Conservation (phyloP, 1,140 invertebrate genomes). For the Macrobrachium rosenbergii region DNA sequence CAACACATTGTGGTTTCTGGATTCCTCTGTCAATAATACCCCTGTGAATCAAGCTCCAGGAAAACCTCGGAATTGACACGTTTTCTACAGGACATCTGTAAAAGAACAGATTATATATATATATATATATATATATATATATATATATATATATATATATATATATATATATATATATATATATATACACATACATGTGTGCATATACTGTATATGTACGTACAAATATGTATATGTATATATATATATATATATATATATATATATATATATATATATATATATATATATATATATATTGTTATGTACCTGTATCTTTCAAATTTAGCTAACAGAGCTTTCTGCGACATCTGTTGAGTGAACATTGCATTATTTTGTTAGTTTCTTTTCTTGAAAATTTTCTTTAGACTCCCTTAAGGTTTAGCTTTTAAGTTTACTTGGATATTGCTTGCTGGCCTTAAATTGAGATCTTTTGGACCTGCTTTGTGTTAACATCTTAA, state of each 20-base stretch:
- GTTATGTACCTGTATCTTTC: too few relatives aligned
- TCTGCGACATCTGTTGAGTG: too few relatives aligned
- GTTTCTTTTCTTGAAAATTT: too few relatives aligned
- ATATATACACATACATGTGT: background rate
- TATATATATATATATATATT: background rate
- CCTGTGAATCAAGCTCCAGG: constrained; percentile 21
- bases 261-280: background rate
- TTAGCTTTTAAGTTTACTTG: too few relatives aligned
- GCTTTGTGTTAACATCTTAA: too few relatives aligned
- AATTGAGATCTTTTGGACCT: too few relatives aligned
- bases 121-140: constrained; percentile 41
- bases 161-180: constrained; percentile 25
- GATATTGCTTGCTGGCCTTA: too few relatives aligned
- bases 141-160: constrained; percentile 44
- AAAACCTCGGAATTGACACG: constrained; percentile 23
- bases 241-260: background rate
- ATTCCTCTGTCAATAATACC: constrained; percentile 30
- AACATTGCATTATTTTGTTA: too few relatives aligned
- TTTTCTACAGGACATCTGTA: background rate
- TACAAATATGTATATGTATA: background rate
- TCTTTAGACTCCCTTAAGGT: too few relatives aligned
- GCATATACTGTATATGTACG: background rate
- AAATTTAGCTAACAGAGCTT: too few relatives aligned
- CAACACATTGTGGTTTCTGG: constrained; percentile 33
- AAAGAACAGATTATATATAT: background rate